phyloP scores from a whole-genome alignment of 2,888 invertebrate species.

The Tiliacea citrago region DNA sequence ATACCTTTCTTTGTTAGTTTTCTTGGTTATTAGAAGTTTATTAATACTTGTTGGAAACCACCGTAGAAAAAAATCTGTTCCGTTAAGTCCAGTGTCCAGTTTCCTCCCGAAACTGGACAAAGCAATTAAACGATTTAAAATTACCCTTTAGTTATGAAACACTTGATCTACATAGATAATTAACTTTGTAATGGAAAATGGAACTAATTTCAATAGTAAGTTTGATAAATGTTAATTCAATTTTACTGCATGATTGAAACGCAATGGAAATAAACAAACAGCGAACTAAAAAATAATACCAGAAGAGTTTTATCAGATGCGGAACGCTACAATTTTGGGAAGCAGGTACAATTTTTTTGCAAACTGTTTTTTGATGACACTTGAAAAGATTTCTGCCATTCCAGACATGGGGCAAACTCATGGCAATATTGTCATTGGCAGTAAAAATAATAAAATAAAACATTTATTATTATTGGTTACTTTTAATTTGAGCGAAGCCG shows the following conservation, averaged over 20 bases:
- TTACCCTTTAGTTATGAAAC: neutral
- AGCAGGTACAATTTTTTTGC: neutral
- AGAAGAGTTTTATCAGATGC: neutral
- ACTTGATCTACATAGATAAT: neutral
- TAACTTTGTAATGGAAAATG: neutral
- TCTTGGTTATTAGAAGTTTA: neutral
- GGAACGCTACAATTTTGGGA: neutral
- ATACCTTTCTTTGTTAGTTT: neutral
- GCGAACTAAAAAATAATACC: neutral
- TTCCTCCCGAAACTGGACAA: neutral
- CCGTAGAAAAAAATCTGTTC: neutral
- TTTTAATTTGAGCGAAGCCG: neutral
- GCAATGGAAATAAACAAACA: neutral
- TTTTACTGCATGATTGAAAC: neutral
- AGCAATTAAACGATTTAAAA: slow-evolving; percentile 1
- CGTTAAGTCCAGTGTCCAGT: neutral
- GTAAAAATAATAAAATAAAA: neutral
- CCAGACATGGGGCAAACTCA: neutral
- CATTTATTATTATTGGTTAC: neutral
- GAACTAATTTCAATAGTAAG: neutral
- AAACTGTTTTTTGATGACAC: neutral
- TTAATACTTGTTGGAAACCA: neutral
- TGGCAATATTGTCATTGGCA: neutral
- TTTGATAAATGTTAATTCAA: neutral
- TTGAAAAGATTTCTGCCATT: neutral